Percentiles rank a stretch among this genome's conserved stretches.
These are phyloP conservation scores for Bufotes viridis DNA, from an alignment of 2,797 vertebrate species.

Conservation along the genomic window DNA sequence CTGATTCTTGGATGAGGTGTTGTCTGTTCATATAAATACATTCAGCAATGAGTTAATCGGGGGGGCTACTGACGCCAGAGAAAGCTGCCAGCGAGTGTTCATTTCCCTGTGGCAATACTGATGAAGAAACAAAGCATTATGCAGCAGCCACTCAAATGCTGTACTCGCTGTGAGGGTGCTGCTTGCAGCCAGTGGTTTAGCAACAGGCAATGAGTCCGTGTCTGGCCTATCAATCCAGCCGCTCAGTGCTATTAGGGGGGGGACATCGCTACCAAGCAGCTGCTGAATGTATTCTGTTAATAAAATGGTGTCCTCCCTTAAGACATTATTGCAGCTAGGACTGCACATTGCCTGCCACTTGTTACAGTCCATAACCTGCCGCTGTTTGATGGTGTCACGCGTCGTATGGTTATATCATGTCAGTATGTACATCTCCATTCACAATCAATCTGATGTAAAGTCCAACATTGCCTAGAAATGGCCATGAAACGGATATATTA, in stretches of 20 bases:
- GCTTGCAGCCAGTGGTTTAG: background rate
- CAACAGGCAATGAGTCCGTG: background rate
- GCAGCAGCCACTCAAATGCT: background rate
- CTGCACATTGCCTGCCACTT: background rate
- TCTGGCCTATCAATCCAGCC: background rate
- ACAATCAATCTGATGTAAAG: too few species aligned
- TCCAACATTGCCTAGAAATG: too few species aligned
- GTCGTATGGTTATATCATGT: background rate
- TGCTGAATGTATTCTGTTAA: background rate
- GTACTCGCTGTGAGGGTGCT: background rate
- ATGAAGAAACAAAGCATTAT: background rate
- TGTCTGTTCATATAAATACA: too few species aligned
- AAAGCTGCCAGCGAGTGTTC: too few species aligned
- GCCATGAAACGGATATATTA: too few species aligned
- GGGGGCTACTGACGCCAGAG: too few species aligned
- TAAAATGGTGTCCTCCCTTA: background rate
- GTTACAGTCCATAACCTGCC: background rate
- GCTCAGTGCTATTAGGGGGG: too few species aligned
- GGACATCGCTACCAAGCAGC: background rate
- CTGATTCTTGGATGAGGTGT: too few species aligned
- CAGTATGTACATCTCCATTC: too few species aligned
- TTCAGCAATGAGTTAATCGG: too few species aligned
- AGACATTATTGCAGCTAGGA: background rate
- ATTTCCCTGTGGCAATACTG: too few species aligned
- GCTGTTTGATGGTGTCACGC: background rate